These are phyloP conservation scores for Liopterus haemorrhoidalis DNA, from an alignment of 2,888 invertebrate genomes.

Conservation along the genomic window DNA sequence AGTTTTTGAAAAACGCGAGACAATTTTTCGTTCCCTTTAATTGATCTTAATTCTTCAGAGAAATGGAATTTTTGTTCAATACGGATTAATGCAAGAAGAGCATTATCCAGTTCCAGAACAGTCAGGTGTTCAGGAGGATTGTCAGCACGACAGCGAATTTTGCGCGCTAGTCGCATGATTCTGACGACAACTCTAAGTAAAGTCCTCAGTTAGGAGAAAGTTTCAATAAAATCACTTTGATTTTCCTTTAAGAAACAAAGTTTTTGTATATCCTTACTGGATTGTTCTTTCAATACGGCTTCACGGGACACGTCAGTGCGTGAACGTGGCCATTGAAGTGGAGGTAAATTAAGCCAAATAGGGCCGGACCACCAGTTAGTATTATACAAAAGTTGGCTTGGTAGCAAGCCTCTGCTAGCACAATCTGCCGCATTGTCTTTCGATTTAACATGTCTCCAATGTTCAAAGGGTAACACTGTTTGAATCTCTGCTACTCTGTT, in stretches of 20 bases:
- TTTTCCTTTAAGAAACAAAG: no score
- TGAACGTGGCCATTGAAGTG: no score
- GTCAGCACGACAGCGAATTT: background rate
- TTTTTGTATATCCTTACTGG: no score
- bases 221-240: no score
- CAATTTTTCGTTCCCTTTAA: background rate
- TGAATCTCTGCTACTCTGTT: background rate
- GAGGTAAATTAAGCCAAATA: background rate
- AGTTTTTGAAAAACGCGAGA: background rate
- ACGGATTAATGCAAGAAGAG: background rate
- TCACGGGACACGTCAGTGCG: no score
- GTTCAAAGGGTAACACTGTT: background rate
- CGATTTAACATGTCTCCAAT: background rate
- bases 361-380: background rate
- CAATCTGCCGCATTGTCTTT: background rate
- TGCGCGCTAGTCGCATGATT: background rate
- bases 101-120: background rate
- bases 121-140: background rate
- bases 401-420: background rate
- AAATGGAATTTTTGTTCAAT: background rate
- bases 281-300: no score
- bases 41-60: background rate
- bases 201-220: background rate
- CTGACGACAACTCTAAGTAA: background rate
- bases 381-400: background rate